Evolutionary conservation across 92 coral and sea anemone genomes (phyloP).

Genomic region (Heteractis magnifica): DNA sequence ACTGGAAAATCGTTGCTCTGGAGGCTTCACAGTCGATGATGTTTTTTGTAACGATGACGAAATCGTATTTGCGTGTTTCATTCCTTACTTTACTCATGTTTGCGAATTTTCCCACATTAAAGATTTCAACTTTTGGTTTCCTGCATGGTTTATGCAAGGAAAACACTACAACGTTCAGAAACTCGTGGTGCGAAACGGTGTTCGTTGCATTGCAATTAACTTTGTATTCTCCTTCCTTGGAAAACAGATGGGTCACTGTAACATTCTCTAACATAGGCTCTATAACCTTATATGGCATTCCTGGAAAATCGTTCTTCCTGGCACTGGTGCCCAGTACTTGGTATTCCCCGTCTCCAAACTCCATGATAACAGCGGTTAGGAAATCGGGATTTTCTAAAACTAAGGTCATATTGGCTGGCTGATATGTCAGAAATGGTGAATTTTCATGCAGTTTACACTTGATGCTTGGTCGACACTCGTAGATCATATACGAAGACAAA

Average conservation of each 20-base stretch:
- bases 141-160: slow-evolving; percentile 42
- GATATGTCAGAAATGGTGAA: slow-evolving; percentile 48
- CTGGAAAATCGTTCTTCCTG: slow-evolving; percentile 21
- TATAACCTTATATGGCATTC: slow-evolving; percentile 17
- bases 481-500: slow-evolving; percentile 6
- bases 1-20: slow-evolving; percentile 46
- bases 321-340: slow-evolving; percentile 20
- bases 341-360: slow-evolving; percentile 57
- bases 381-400: slow-evolving; percentile 41
- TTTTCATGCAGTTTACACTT: slow-evolving; percentile 44
- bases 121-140: slow-evolving; percentile 46
- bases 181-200: slow-evolving; percentile 40
- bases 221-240: slow-evolving; percentile 2
- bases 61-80: slow-evolving; percentile 27
- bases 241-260: slow-evolving; percentile 33
- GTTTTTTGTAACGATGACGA: slow-evolving; percentile 29
- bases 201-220: slow-evolving; percentile 39
- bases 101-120: slow-evolving; percentile 35
- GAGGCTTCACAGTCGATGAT: slow-evolving; percentile 59
- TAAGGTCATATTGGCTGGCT: slow-evolving; percentile 29
- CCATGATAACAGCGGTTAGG: slow-evolving; percentile 29
- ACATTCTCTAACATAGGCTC: not conserved
- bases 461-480: slow-evolving; percentile 20
- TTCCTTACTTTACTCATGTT: slow-evolving; percentile 10
- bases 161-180: not conserved